These are phyloP conservation scores for Serilophus lunatus DNA, from an alignment of 2,113 vertebrate genomes.

Conservation along the genomic window DNA sequence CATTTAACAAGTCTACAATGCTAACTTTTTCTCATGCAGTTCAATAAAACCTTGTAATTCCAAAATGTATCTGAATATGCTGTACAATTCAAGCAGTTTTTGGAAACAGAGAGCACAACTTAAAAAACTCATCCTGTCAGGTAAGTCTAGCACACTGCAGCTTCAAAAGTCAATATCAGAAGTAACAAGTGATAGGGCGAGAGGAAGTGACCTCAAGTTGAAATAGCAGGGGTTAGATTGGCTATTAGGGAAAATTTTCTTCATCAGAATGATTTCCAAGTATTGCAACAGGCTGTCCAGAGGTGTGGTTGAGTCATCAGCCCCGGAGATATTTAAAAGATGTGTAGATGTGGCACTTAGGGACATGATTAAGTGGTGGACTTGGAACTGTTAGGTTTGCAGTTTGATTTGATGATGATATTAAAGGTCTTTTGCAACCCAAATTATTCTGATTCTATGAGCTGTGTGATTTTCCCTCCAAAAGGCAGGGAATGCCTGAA, in stretches of 20 bases:
- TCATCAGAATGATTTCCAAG: not conserved
- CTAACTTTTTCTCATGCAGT: not conserved
- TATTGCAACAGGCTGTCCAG: not conserved
- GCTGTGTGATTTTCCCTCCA: not conserved
- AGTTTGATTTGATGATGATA: fast-evolving
- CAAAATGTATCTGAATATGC: not conserved
- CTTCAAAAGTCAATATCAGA: not conserved
- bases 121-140: not conserved
- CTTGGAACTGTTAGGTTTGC: not conserved
- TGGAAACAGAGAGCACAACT: not conserved
- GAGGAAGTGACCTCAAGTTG: not conserved
- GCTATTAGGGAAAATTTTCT: not conserved
- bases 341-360: fast-evolving
- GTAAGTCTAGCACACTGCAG: not conserved
- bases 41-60: not conserved
- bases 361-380: not conserved
- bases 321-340: not conserved
- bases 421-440: not conserved
- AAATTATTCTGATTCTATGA: not conserved
- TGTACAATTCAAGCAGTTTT: not conserved
- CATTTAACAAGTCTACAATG: not conserved
- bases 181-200: not conserved
- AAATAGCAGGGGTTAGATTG: not conserved
- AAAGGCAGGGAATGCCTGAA: not conserved
- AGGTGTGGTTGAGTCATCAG: not conserved